These are phyloP conservation scores for Galemys pyrenaicus DNA, from an alignment of 2,113 vertebrate genomes.

Conservation along the genomic window DNA sequence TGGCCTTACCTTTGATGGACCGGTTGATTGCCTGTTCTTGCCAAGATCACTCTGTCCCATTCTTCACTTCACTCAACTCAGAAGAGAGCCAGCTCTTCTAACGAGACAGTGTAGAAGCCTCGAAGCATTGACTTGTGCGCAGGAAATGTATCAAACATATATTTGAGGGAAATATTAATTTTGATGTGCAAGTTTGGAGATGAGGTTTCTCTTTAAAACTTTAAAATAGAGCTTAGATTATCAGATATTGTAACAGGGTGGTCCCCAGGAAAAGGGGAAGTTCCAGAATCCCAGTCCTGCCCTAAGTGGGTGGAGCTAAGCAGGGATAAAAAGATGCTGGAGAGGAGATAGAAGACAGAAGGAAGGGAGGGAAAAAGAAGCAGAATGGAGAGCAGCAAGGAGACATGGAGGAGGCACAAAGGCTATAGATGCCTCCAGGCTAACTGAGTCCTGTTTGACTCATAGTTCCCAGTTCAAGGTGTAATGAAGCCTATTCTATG, in stretches of 20 bases:
- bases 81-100: neutral
- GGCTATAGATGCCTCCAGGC: no score
- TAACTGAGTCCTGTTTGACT: no score
- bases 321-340: no score
- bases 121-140: neutral
- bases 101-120: neutral
- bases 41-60: neutral
- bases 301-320: no score
- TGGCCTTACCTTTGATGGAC: neutral
- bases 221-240: conserved; percentile 8
- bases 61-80: neutral
- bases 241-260: neutral
- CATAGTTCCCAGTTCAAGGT: no score
- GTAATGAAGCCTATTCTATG: no score
- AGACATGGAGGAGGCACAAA: no score
- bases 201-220: neutral
- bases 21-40: neutral
- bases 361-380: no score
- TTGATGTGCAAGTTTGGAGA: neutral
- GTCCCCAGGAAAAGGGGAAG: no score
- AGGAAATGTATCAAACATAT: neutral
- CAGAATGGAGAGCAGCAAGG: no score
- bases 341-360: no score
- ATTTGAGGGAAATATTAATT: neutral
- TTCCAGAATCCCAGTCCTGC: no score